A percentile compares a stretch with the other conserved stretches of the same genome.
Conservation (phyloP, 2,888 invertebrate genomes). For the Leptinotarsa peninsularis region DNA sequence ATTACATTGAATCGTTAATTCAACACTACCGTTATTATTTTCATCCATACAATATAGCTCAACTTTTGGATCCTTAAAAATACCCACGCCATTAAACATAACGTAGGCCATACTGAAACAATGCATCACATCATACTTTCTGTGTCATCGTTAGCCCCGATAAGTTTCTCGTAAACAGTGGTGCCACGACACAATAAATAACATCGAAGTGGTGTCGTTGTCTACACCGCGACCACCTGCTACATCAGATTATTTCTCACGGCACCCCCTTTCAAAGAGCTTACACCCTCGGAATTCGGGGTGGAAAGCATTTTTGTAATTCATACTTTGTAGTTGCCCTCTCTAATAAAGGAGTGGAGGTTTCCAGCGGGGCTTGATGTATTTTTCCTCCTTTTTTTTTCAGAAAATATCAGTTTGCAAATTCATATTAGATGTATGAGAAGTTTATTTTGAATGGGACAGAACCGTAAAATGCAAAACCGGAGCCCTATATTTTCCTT, state of each 20-base stretch:
- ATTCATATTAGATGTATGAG: too few species aligned
- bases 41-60: too few species aligned
- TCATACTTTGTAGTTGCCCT: slow-evolving; percentile 27
- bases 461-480: too few species aligned
- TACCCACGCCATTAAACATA: too few species aligned
- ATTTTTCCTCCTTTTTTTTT: not conserved
- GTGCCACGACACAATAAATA: slow-evolving; percentile 27
- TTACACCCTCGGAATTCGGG: slow-evolving; percentile 35
- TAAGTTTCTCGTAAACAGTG: slow-evolving; percentile 25
- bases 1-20: too few species aligned
- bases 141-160: not conserved
- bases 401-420: too few species aligned
- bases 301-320: slow-evolving; percentile 33
- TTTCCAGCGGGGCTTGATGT: not conserved
- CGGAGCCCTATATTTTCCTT: too few species aligned
- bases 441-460: too few species aligned
- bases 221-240: slow-evolving; percentile 47
- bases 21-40: too few species aligned
- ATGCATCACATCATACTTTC: not conserved
- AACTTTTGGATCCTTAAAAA: too few species aligned
- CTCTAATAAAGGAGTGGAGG: not conserved
- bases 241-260: slow-evolving; percentile 45
- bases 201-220: slow-evolving; percentile 36
- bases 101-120: not conserved
- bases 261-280: slow-evolving; percentile 35